Percentiles rank a stretch among this genome's conserved stretches.
Evolutionary conservation across 2,888 invertebrate species (phyloP).

Genomic region (Slavum lentiscoides): DNA sequence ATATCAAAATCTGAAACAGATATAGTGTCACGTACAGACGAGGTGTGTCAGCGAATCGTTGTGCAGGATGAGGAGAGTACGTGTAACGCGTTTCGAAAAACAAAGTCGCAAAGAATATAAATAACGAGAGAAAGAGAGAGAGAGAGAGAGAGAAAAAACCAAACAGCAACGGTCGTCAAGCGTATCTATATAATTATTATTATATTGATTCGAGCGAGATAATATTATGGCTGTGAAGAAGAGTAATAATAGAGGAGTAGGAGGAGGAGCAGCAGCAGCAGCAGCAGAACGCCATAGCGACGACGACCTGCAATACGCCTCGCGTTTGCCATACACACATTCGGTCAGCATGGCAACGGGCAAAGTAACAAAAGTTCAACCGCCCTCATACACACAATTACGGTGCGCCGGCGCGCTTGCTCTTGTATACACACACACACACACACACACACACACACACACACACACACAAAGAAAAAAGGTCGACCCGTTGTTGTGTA

Average conservation of each 20-base stretch:
- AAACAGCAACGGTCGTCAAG: too few species aligned
- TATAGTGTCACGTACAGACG: background rate
- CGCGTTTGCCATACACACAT: background rate
- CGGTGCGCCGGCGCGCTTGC: too few species aligned
- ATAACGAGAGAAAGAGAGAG: background rate
- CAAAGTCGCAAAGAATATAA: background rate
- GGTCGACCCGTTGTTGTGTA: slow-evolving; percentile 22
- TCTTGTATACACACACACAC: background rate
- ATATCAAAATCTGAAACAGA: slow-evolving; percentile 35
- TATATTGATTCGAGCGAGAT: slow-evolving; percentile 15
- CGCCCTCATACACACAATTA: slow-evolving; percentile 24
- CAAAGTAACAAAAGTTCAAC: slow-evolving; percentile 50
- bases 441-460: background rate
- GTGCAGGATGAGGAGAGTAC: background rate
- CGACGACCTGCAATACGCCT: background rate
- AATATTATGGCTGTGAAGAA: too few species aligned
- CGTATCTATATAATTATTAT: too few species aligned
- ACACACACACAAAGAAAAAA: background rate
- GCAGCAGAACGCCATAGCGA: background rate
- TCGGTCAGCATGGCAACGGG: slow-evolving; percentile 50
- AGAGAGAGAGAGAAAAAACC: too few species aligned
- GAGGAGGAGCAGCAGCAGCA: background rate
- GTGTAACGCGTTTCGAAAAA: background rate
- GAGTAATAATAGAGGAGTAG: background rate
- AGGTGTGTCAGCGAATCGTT: background rate